Percentiles rank a stretch among this genome's conserved stretches.
phyloP scores from a whole-genome alignment of 2,888 invertebrate genomes.

The Strigamia transsilvanica region DNA sequence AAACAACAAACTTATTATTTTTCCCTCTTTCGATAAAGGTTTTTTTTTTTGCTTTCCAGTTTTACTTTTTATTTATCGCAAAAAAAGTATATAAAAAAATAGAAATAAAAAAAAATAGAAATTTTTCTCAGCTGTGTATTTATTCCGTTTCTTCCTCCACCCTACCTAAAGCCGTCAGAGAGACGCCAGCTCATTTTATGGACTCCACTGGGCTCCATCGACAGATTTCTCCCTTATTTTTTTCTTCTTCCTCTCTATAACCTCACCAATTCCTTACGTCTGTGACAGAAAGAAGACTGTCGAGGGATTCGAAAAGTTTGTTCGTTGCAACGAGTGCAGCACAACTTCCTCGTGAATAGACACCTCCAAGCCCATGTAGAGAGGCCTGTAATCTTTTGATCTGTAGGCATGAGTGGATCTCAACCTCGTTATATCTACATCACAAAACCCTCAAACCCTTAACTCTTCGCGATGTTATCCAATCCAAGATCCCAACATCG shows the following conservation, averaged over 20 bases:
- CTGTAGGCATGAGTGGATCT: slow-evolving; percentile 27
- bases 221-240: slow-evolving; percentile 35
- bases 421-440: slow-evolving; percentile 44
- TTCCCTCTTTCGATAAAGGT: neutral
- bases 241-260: slow-evolving; percentile 22
- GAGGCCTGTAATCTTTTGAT: slow-evolving; percentile 32
- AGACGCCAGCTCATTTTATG: slow-evolving; percentile 49
- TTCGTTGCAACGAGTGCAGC: slow-evolving; percentile 16
- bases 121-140: slow-evolving; percentile 10
- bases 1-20: neutral
- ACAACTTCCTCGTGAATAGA: slow-evolving; percentile 24
- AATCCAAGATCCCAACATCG: neutral
- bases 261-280: slow-evolving; percentile 25
- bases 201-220: slow-evolving; percentile 49
- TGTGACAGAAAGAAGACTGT: slow-evolving; percentile 43
- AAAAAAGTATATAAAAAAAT: neutral
- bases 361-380: slow-evolving; percentile 18
- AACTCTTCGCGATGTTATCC: neutral
- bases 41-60: neutral
- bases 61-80: neutral
- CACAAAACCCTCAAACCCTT: slow-evolving; percentile 32
- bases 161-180: slow-evolving; percentile 45
- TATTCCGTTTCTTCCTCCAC: slow-evolving; percentile 16
- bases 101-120: neutral
- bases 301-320: slow-evolving; percentile 48